Base-by-base conservation (phyloP, 2,113 vertebrate genomes). In the Pithys albifrons region DNA sequence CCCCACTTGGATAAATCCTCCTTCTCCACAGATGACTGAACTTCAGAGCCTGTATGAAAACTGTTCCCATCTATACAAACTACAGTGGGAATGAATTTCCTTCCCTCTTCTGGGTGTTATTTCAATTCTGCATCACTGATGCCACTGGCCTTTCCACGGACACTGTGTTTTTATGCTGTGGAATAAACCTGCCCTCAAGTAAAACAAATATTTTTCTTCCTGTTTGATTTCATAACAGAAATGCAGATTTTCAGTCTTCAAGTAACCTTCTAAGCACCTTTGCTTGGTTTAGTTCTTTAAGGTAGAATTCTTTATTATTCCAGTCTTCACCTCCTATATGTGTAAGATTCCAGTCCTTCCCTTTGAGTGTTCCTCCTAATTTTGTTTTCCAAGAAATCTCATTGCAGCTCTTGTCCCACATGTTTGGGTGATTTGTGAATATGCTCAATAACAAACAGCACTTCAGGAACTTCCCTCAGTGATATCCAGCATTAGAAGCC, bases 401-500 rank as follows among this genome's bases (percentile, higher is more conserved):
- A 9, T 45, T 76, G 45, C 6, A 19, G 13, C 37, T 55, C 18
- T 57, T 45, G 4, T 58, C 49, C 12, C 1, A 0, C 1, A 0
- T 58, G 22, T 37, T 35, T 11, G 7, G 25, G 33, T 31, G 27
- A 31, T 46, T 62, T 0, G 0, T 57, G 58, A 59, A n/a, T 48
- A 52, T 6, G 33, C 17, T 49, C 67, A 88, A 62, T 54, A 51
- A 15, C 5, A 17, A 7, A 3, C 31, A 28, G 2, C 67, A 17
- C 29, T 88, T 94, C 23, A 65, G 18, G 35, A 83, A 41, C 33
- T 59, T 75, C 37, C 23, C 22, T 58, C 28, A 8, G 4, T 64
- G 46, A 7, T 15, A 79, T 79, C 18, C 37, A 69, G 41, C 19
- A 10, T 14, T 76, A 27, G 25, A 23, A 69, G 25, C 59, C 29